A percentile compares a stretch with the other conserved stretches of the same genome.
phyloP scores from a whole-genome alignment of 2,888 invertebrate genomes.

The Calameuta filiformis region DNA sequence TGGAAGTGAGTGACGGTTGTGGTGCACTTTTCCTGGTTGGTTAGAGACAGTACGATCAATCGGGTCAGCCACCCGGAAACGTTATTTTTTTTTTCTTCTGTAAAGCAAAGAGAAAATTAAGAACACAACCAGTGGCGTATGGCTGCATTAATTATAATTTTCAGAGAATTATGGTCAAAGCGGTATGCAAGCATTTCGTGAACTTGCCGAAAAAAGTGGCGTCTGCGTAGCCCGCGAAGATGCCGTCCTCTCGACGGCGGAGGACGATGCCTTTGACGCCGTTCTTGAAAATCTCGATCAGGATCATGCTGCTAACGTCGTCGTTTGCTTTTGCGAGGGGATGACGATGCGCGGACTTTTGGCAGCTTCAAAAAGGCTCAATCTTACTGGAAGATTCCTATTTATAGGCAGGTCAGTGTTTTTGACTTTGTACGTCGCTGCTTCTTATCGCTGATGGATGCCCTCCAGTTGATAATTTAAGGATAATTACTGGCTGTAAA shows the following conservation, averaged over 20 bases:
- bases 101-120: background rate
- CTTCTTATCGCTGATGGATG: background rate
- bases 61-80: background rate
- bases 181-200: slow-evolving; percentile 80
- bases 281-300: slow-evolving; percentile 70
- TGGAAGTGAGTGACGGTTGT: background rate
- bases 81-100: background rate
- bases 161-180: slow-evolving; percentile 82
- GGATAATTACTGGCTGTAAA: background rate
- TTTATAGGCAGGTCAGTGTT: slow-evolving; percentile 74
- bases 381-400: slow-evolving; percentile 71
- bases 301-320: slow-evolving; percentile 71
- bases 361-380: slow-evolving; percentile 71
- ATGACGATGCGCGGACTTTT: slow-evolving; percentile 76
- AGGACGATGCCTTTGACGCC: slow-evolving; percentile 70
- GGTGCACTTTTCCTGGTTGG: slow-evolving; percentile 62
- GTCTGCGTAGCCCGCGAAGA: slow-evolving; percentile 80
- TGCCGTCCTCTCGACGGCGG: slow-evolving; percentile 72
- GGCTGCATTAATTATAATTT: slow-evolving; percentile 30
- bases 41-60: background rate
- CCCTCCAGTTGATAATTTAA: background rate
- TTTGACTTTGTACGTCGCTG: background rate
- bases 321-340: slow-evolving; percentile 85
- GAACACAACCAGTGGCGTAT: background rate
- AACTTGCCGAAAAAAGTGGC: slow-evolving; percentile 73